Base-by-base conservation (phyloP, 1,140 invertebrate species). In the Diachasmimorpha longicaudata region DNA sequence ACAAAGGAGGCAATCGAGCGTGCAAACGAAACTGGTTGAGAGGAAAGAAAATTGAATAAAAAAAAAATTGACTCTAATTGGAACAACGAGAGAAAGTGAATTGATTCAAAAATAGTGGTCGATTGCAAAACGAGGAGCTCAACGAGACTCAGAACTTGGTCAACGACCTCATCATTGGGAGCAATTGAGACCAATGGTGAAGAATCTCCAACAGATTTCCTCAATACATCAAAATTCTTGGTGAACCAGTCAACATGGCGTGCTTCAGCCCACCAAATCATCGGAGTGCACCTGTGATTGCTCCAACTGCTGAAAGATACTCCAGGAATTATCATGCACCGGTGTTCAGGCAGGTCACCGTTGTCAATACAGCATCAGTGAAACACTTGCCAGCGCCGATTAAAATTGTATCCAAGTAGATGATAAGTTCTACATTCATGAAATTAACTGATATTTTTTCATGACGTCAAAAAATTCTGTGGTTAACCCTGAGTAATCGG, bases 351-450 rank as follows among this genome's bases (percentile, higher is more conserved):
- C 82, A 81, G 10, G 81, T 89, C 14, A 87, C 82, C 11, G 78
- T 88, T 13, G 83, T 88, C 5, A 88, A 84, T 72, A 84, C 82
- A 0, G 78, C 83, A 0, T 85, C 84, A 0, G 81, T 89, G 5
- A 78, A 85, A n/a, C 85, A 85, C 77, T 52, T 88, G 4, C 88
- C 88, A 0, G 79, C 81, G n/a, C 87, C 87, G 0, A 78, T 84
- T 10, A 89, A 89, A 75, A 84, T 88, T 25, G 39, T 78, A 66
- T 67, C 42, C 42, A 73, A 73, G 37, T 63, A 52, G 48, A 9
- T 16, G 48, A 13, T 52, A 4, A 16, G 14, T 13, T 52, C 19
- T 6, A 52, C 4, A 9, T 48, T n/a, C n/a, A n/a, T n/a, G n/a
- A n/a, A n/a, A n/a, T n/a, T n/a, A n/a, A n/a, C n/a, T n/a, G n/a